Evolutionary conservation across 2,797 vertebrate genomes (phyloP).

Genomic region (Schizothorax lantsangensis): DNA sequence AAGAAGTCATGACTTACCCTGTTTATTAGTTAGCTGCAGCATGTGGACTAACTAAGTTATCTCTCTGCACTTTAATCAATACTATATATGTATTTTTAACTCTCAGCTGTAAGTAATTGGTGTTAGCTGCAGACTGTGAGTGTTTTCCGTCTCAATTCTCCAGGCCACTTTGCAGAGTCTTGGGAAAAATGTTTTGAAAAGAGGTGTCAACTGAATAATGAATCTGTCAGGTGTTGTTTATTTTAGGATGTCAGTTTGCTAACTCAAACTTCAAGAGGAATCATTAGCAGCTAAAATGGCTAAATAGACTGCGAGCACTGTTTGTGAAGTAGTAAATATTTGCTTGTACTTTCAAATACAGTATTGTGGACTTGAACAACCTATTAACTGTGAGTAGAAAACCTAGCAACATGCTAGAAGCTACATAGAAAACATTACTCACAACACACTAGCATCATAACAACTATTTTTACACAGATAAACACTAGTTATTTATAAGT

Average conservation of each 20-base stretch:
- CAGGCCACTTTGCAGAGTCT: conserved; percentile 8
- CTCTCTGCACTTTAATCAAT: conserved; percentile 12
- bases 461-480: not conserved
- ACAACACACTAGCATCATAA: not conserved
- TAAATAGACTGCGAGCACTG: conserved; percentile 3
- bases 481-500: not conserved
- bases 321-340: not conserved
- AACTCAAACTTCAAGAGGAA: not conserved
- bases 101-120: conserved; percentile 42
- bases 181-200: not conserved
- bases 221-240: conserved; percentile 43
- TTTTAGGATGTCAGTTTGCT: conserved; percentile 9
- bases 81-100: conserved; percentile 4
- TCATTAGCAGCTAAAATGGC: conserved; percentile 17
- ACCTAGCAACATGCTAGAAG: not conserved
- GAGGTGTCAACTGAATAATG: conserved; percentile 11
- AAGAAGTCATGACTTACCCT: not conserved
- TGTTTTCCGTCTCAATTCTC: conserved; percentile 4
- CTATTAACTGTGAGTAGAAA: not conserved
- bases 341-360: not conserved
- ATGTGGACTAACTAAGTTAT: not conserved
- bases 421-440: not conserved
- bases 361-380: not conserved
- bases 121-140: not conserved
- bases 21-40: not conserved